Evolutionary conservation across 2,888 invertebrate species (phyloP), one percentile per base, ranked within the genome.

Genomic region (Coleophora deauratella): DNA sequence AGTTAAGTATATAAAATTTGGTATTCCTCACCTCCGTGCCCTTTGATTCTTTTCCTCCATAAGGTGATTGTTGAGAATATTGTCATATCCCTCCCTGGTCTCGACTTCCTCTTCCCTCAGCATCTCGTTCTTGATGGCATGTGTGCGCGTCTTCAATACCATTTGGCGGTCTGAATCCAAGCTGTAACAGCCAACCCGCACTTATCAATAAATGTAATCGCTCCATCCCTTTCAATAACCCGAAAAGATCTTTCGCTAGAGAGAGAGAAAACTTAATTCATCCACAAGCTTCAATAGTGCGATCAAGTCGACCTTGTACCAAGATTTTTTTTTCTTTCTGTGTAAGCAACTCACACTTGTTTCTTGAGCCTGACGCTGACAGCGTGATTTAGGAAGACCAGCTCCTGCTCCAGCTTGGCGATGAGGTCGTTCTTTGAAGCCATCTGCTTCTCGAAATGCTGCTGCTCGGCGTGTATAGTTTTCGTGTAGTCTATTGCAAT

Each of bases 1-100:
- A 21, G 6, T 21, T 6, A 21, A 6, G 21, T 21, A 21, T 21
- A 4, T 21, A 21, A 21, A 21, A 21, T 21, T 4, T 21, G 21
- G 21, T 21, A 4, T 4, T 31, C 10, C 10, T 31, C 11, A 82
- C 86, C 84, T 72, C 49, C 87, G 81, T 0, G 74, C 74, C 44
- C 89, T 73, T 40, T 88, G 72, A 30, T 68, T 71, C 50, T 88
- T 89, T 55, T 90, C 90, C 1, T 82, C 74, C 1, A 63, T 53
- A 1, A 90, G 54, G 61, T 90, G 79, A 2, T 65, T 52, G 28
- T 63, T 71, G 12, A 89, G 57, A n/a, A 87, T 49, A 3, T 49
- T 55, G 28, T 87, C 72, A 46, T 87, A 89, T 8, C 74, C 62
- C 1, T 79, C 72, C 1, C 65, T 67, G 3, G 64, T 62, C 27